Conservation (phyloP, 2,888 invertebrate genomes). For the Tenodera sinensis region DNA sequence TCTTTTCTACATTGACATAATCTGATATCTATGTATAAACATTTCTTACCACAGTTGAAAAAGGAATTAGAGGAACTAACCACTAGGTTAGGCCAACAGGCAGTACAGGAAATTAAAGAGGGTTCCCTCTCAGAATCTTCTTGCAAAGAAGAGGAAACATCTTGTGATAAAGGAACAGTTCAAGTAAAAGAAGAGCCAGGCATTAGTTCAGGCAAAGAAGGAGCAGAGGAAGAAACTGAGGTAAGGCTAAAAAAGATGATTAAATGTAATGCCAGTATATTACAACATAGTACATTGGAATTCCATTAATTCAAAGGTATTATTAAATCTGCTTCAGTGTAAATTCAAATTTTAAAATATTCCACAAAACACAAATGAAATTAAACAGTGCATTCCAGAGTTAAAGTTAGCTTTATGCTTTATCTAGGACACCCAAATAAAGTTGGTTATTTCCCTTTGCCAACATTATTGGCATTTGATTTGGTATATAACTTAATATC, state of each 20-base stretch:
- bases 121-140: slow-evolving; percentile 45
- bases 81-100: slow-evolving; percentile 55
- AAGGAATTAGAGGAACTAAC: slow-evolving; percentile 65
- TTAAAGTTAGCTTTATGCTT: too few species aligned
- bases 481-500: too few species aligned
- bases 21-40: background rate
- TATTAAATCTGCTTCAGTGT: too few species aligned
- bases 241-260: background rate
- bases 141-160: slow-evolving; percentile 50
- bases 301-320: too few species aligned
- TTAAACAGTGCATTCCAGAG: too few species aligned
- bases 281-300: too few species aligned
- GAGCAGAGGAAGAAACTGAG: slow-evolving; percentile 37
- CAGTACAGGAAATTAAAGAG: slow-evolving; percentile 54
- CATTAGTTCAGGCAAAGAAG: slow-evolving; percentile 41
- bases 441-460: too few species aligned
- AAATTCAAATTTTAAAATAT: too few species aligned
- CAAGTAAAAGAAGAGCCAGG: slow-evolving; percentile 56
- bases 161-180: slow-evolving; percentile 41
- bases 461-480: too few species aligned
- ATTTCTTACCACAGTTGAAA: slow-evolving; percentile 46
- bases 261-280: too few species aligned
- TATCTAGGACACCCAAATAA: too few species aligned
- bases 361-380: too few species aligned
- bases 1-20: background rate